Evolutionary conservation across 1,140 invertebrate species (phyloP).

Genomic region (Thrips palmi): DNA sequence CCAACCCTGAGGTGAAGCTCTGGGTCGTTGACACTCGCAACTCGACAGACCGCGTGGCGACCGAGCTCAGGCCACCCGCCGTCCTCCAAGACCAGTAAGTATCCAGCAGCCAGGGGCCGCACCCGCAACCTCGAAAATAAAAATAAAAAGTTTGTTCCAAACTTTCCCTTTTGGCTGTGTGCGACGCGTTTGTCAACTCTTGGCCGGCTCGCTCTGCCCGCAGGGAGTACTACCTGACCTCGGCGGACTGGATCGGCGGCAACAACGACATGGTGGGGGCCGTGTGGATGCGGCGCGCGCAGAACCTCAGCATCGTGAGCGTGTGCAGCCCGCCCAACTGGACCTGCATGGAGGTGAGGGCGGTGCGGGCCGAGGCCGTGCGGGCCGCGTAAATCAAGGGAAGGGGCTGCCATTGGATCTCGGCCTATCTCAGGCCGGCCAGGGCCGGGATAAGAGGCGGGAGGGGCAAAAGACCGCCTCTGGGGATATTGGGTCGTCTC

Average conservation of each 20-base stretch:
- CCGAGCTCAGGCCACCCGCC: constrained; percentile 44
- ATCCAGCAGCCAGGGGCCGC: too few species aligned
- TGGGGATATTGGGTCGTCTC: too few species aligned
- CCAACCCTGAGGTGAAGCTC: constrained; percentile 61
- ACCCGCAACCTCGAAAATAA: neutral
- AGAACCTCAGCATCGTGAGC: constrained; percentile 68
- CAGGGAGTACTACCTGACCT: constrained; percentile 84
- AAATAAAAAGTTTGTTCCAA: neutral
- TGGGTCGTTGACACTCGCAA: constrained; percentile 64
- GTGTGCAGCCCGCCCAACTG: constrained; percentile 54
- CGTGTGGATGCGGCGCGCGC: constrained; percentile 78
- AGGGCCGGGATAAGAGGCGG: too few species aligned
- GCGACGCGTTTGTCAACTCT: constrained; percentile 3
- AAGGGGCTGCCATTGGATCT: too few species aligned
- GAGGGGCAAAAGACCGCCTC: too few species aligned
- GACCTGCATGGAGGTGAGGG: constrained; percentile 61
- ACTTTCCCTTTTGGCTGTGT: neutral
- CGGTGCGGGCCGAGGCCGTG: too few species aligned
- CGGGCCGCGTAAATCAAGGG: too few species aligned
- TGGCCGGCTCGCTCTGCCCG: constrained; percentile 16
- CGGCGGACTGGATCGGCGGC: constrained; percentile 68
- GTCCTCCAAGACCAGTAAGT: constrained; percentile 51
- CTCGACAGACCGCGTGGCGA: constrained; percentile 33
- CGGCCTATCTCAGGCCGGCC: too few species aligned
- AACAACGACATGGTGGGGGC: constrained; percentile 55